A percentile compares a stretch with the other conserved stretches of the same genome.
Evolutionary conservation across 2,888 invertebrate genomes (phyloP).

Genomic region (Temnothorax ravouxi): DNA sequence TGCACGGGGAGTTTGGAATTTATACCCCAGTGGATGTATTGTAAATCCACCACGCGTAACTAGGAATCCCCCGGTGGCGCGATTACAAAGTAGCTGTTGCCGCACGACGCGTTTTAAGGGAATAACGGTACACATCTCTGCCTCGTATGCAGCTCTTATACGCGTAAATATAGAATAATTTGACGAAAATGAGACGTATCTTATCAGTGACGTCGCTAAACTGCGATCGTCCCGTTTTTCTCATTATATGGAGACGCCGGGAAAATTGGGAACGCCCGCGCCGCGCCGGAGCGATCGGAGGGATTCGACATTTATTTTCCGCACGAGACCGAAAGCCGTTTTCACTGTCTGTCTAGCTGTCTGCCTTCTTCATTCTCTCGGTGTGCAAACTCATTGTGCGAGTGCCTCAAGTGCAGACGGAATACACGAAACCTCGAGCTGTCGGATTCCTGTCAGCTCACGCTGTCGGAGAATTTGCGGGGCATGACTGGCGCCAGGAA

Average conservation of each 20-base stretch:
- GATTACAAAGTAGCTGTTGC: constrained; percentile 45
- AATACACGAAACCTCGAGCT: constrained; percentile 55
- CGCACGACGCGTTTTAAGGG: constrained; percentile 13
- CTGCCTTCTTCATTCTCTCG: constrained; percentile 57
- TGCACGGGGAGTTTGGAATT: constrained; percentile 40
- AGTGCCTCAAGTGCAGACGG: constrained; percentile 55
- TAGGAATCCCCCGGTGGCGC: constrained; percentile 38
- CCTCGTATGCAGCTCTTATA: neutral
- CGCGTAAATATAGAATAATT: neutral
- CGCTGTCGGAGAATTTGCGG: constrained; percentile 52
- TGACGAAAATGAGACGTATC: neutral
- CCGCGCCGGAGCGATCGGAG: constrained; percentile 12
- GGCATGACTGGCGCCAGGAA: constrained; percentile 50
- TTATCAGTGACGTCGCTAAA: neutral
- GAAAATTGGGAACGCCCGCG: too few species aligned
- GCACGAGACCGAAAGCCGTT: constrained; percentile 48
- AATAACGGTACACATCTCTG: constrained; percentile 13
- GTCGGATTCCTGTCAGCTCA: constrained; percentile 60
- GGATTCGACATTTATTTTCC: constrained; percentile 54
- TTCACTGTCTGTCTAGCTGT: constrained; percentile 57
- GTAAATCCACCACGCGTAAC: constrained; percentile 50
- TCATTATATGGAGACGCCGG: neutral
- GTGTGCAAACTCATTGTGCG: constrained; percentile 56
- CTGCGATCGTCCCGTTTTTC: neutral
- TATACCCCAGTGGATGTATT: constrained; percentile 46